These are phyloP conservation scores for Gorsachius goisagi DNA, from an alignment of 2,113 vertebrate species.

Conservation along the genomic window DNA sequence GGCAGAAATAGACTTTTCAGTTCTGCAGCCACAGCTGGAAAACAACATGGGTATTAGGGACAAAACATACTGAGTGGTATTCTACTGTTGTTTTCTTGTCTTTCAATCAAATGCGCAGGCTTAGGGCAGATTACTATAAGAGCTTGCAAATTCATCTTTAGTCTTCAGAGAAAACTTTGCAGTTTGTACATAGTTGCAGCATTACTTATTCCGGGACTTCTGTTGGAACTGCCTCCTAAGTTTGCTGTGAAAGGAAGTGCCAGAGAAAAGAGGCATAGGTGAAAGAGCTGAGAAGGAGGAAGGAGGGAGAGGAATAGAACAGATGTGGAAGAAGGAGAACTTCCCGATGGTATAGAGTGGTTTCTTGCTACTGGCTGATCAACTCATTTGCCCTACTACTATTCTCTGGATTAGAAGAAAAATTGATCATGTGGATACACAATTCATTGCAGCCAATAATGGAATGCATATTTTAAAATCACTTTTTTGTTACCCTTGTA, in stretches of 20 bases:
- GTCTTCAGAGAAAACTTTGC: neutral
- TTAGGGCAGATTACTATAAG: neutral
- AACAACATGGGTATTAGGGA: neutral
- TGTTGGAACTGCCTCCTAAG: neutral
- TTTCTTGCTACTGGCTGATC: neutral
- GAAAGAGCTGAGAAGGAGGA: neutral
- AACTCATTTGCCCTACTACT: neutral
- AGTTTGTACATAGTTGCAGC: neutral
- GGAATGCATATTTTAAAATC: neutral
- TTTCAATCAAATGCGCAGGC: neutral
- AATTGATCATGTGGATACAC: neutral
- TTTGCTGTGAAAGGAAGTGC: neutral
- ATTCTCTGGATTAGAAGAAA: neutral
- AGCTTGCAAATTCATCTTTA: neutral
- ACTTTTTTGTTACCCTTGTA: neutral
- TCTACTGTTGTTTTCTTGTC: neutral
- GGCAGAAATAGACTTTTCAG: neutral
- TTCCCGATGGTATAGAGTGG: neutral
- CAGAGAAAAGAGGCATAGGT: neutral
- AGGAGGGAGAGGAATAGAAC: neutral
- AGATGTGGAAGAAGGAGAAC: neutral
- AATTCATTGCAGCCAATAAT: neutral
- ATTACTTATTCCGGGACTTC: neutral
- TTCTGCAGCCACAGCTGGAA: neutral
- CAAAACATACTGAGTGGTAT: neutral